Percentiles rank a stretch among this genome's conserved stretches.
These are phyloP conservation scores for Eulemur mongoz DNA, from an alignment of 2,797 vertebrate species.

Conservation along the genomic window DNA sequence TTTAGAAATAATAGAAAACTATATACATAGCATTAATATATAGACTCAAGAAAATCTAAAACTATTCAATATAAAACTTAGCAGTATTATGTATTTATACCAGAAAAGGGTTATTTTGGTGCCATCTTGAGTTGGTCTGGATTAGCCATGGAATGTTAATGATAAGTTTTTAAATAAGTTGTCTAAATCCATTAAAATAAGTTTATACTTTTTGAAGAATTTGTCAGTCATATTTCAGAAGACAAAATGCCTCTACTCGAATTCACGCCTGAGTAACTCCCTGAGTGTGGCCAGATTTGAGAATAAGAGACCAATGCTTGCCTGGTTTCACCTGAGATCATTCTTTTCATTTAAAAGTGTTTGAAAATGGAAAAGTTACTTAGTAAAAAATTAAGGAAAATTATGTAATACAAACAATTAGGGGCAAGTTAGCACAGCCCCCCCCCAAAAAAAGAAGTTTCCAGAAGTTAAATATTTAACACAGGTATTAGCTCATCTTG, in stretches of 20 bases:
- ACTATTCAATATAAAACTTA: not conserved
- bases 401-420: not conserved
- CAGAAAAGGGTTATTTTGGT: not conserved
- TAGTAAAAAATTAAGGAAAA: not conserved
- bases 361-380: not conserved
- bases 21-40: not conserved
- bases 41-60: constrained; percentile 4
- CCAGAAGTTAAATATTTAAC: not conserved
- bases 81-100: not conserved
- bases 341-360: not conserved
- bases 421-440: not conserved
- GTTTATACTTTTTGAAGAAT: not conserved
- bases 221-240: constrained; percentile 8
- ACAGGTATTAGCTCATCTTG: not conserved
- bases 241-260: not conserved
- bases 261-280: not conserved
- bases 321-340: not conserved
- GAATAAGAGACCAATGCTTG: not conserved
- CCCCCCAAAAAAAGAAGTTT: not conserved
- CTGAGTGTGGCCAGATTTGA: not conserved
- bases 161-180: not conserved
- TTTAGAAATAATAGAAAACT: not conserved
- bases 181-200: not conserved
- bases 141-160: not conserved
- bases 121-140: not conserved